Evolutionary conservation across 2,113 vertebrate species (phyloP), one percentile per base, ranked within the genome.

Genomic region (Sminthopsis crassicaudata): DNA sequence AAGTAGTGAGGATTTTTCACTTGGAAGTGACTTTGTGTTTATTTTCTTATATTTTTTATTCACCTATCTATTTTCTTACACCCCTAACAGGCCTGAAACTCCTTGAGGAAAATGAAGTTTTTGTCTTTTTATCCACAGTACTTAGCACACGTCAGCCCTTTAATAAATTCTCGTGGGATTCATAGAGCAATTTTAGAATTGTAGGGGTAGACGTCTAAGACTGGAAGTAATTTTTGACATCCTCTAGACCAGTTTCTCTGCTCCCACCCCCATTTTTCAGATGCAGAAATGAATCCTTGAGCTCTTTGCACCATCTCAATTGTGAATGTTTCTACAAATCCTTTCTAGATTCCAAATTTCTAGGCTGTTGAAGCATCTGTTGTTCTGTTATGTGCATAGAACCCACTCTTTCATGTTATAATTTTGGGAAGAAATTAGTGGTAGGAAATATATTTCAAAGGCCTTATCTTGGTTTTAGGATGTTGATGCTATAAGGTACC

Each of bases 401-500:
- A 90, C 46, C 14, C 92, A 1, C 53, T n/a, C 42, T 84, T 92
- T 50, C 1, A 30, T 90, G 88, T 52, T 52, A 14, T 92, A 90
- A 88, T 89, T 95, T 46, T 10, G 53, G 67, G 93, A 92, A 57
- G 89, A 94, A 53, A 46, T 90, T 93, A 26, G 90, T 55, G 55
- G 89, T 19, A 93, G 76, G 46, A 22, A 90, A 46, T 51, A 57
- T 5, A 53, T 93, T 24, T 89, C 51, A 94, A 0, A 52, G 14
- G 14, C 16, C 0, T 2, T 67, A 22, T n/a, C 7, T 3, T n/a
- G 36, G 60, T n/a, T 76, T 14, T 76, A 14, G 19, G 60, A n/a
- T 76, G 57, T 30, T 60, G 0, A 30, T 30, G 0, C 27, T 30
- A 60, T 60, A 30, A 60, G 57, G 26, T 60, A 30, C 57, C 2